Base-by-base conservation (phyloP, 2,113 vertebrate genomes). In the Clarias batrachus region DNA sequence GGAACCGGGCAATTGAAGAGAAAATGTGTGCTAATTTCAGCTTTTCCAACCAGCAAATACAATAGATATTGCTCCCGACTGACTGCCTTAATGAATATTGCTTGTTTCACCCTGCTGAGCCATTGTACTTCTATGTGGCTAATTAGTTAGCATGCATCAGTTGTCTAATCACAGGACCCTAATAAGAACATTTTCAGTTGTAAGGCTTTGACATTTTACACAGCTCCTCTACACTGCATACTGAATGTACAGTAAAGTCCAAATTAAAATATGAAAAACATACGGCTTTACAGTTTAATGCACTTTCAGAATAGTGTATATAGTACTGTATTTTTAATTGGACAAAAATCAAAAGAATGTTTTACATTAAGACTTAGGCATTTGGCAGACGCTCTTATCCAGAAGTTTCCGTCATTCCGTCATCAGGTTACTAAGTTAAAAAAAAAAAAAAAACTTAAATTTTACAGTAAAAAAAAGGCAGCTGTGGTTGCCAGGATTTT, bases 1-100 rank as follows among this genome's bases (percentile, higher is more conserved):
- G 57, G 13, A 60, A 74, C 30, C 8, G 27, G 52, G 10, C 82
- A 59, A 57, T 48, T 77, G 56, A 76, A 54, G 16, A 84, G 70
- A 79, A 66, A 85, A 30, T 6, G 4, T 66, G 57, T 27, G 30
- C 30, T 81, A 66, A 77, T 65, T 77, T 54, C 83, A 85, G 84
- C 73, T 68, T 68, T 79, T 80, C 21, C 63, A 80, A 33, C 62
- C 60, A 70, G 48, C 60, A 68, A 68, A 57, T 57, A 85, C 76
- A 68, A 80, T 68, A 54, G 41, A 80, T 85, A 68, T 85, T 68
- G 19, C 41, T 25, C 52, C 48, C 76, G 12, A 85, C n/a, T 80
- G 76, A 68, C 52, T 57, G 85, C 21, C 56, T 56, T 70, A 80
- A 86, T 86, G 77, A 81, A 68, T 86, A 76, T 33, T 85, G 33